Evolutionary conservation across 1,140 invertebrate genomes (phyloP).

Genomic region (Chironomus striatipennis): DNA sequence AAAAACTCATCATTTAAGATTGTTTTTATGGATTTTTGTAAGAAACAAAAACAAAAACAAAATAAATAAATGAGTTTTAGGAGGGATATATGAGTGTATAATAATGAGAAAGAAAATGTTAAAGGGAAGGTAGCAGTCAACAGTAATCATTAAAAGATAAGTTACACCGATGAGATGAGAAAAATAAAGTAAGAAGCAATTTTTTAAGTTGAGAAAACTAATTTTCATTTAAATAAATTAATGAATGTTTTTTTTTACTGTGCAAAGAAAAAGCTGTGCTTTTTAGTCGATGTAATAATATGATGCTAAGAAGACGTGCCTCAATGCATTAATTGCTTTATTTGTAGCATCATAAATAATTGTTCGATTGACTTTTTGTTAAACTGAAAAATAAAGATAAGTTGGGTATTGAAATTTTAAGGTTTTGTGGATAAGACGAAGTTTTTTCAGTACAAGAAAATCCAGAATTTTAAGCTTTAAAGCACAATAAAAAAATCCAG

Average conservation of each 20-base stretch:
- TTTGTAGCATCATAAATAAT: not conserved
- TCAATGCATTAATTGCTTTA: not conserved
- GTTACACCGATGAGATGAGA: not conserved
- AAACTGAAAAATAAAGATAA: too few species aligned
- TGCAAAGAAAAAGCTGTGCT: too few species aligned
- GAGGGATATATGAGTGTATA: too few species aligned
- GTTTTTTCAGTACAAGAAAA: not conserved
- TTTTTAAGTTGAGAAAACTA: not conserved
- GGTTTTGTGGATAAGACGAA: too few species aligned
- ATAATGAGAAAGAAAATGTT: too few species aligned
- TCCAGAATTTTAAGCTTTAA: not conserved
- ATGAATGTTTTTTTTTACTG: not conserved
- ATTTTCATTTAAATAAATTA: slow-evolving; percentile 15
- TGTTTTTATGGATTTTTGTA: not conserved
- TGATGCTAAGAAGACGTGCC: not conserved
- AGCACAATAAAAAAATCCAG: not conserved
- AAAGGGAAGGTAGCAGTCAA: too few species aligned
- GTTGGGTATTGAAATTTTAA: too few species aligned
- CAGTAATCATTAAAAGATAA: not conserved
- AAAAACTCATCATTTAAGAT: not conserved
- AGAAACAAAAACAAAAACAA: too few species aligned
- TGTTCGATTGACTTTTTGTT: not conserved
- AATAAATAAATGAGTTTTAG: too few species aligned
- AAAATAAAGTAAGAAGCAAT: not conserved
- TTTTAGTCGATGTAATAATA: too few species aligned